phyloP scores from a whole-genome alignment of 2,888 invertebrate species.

The Cheilosia vulpina region DNA sequence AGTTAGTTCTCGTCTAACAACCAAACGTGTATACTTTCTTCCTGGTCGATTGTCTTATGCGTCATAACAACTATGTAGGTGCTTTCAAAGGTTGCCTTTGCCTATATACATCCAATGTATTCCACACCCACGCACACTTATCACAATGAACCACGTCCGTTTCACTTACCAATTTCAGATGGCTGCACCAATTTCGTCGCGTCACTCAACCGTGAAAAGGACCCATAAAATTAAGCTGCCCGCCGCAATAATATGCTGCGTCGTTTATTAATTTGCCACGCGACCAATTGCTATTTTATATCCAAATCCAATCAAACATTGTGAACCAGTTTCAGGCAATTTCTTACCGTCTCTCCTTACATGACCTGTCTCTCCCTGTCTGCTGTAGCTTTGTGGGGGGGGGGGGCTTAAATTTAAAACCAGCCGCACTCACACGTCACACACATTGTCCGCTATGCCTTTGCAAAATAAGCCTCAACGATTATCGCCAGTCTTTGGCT shows the following conservation, averaged over 20 bases:
- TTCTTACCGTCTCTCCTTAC: conserved; percentile 31
- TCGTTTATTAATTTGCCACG: conserved; percentile 51
- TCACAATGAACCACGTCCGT: no score
- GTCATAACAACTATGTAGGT: no score
- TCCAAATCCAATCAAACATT: conserved; percentile 54
- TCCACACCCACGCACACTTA: no score
- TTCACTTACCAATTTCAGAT: no score
- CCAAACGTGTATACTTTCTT: no score
- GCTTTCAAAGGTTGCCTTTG: no score
- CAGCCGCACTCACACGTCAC: not conserved
- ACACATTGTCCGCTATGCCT: conserved; percentile 15
- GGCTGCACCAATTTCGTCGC: conserved; percentile 15
- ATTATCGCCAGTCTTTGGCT: conserved; percentile 59
- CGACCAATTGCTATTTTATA: conserved; percentile 20
- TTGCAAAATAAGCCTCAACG: conserved; percentile 45
- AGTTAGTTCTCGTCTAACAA: no score
- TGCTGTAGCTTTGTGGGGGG: conserved; percentile 7
- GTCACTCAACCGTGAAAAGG: conserved; percentile 26
- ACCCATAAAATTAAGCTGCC: conserved; percentile 48
- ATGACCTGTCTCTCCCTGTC: not conserved
- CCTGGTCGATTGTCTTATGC: no score
- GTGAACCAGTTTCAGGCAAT: conserved; percentile 61
- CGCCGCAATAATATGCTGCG: conserved; percentile 48
- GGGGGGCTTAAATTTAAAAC: conserved; percentile 3
- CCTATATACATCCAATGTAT: no score